Evolutionary conservation across 2,797 vertebrate species (phyloP).

Genomic region (Poeciliopsis gracilis): DNA sequence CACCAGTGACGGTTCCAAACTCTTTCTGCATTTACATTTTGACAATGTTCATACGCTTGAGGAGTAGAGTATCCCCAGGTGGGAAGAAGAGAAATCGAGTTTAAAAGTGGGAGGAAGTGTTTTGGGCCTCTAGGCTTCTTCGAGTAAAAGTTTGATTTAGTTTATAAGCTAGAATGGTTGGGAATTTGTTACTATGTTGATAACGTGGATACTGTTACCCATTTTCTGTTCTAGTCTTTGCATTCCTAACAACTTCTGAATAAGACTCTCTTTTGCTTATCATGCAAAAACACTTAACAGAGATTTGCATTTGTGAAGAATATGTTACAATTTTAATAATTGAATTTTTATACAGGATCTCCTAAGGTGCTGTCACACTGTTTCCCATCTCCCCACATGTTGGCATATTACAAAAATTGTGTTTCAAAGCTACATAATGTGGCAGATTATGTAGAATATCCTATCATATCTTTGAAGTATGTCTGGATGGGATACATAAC

Average conservation of each 20-base stretch:
- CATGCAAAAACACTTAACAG: background rate
- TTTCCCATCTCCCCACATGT: background rate
- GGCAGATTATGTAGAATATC: background rate
- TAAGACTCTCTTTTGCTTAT: background rate
- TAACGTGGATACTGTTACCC: background rate
- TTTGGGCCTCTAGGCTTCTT: conserved; percentile 18
- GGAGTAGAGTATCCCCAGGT: conserved; percentile 24
- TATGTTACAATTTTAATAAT: background rate
- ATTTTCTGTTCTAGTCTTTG: background rate
- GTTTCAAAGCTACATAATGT: background rate
- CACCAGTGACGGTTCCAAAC: conserved; percentile 29
- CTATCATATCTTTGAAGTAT: background rate
- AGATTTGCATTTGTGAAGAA: background rate
- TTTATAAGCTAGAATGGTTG: conserved; percentile 5
- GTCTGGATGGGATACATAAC: background rate
- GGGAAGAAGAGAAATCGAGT: conserved; percentile 19
- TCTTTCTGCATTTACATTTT: conserved; percentile 31
- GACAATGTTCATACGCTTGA: conserved; percentile 19
- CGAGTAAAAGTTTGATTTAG: conserved; percentile 5
- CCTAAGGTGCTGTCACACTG: background rate
- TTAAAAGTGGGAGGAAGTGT: conserved; percentile 29
- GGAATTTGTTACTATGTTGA: background rate
- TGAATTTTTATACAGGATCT: background rate
- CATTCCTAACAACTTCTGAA: background rate
- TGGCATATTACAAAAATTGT: background rate